Percentiles rank a stretch among this genome's conserved stretches.
Conservation (phyloP, 1,140 invertebrate genomes). For the Batillaria attramentaria region DNA sequence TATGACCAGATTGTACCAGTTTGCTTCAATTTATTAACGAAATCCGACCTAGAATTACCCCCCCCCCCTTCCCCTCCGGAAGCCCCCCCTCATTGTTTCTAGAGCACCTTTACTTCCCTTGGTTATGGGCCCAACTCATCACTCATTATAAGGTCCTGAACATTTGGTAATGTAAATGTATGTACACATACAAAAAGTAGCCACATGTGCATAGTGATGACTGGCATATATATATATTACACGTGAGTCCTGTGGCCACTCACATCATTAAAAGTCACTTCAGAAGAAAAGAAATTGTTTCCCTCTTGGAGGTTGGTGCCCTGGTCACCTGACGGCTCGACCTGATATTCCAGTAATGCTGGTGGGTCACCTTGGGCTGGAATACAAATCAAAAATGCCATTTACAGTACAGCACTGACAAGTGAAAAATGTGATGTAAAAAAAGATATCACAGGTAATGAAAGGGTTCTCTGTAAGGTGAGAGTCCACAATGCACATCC, state of each 20-base stretch:
- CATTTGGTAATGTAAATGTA: background rate
- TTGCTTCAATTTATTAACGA: no score
- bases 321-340: constrained; percentile 15
- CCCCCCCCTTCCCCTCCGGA: no score
- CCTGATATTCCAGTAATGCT: constrained; percentile 15
- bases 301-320: background rate
- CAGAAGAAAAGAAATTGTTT: background rate
- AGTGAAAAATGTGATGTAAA: background rate
- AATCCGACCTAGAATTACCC: no score
- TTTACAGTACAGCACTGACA: background rate
- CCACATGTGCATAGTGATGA: background rate
- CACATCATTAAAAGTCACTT: background rate
- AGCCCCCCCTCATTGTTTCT: no score
- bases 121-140: no score
- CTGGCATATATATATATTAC: background rate
- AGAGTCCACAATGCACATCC: no score
- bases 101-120: no score
- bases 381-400: constrained; percentile 1
- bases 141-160: no score
- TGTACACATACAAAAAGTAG: constrained; percentile 6
- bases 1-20: no score
- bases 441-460: no score
- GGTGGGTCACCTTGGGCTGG: background rate
- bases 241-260: no score
- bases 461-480: no score